phyloP scores from a whole-genome alignment of 2,113 vertebrate genomes.

The Parotia lawesii region DNA sequence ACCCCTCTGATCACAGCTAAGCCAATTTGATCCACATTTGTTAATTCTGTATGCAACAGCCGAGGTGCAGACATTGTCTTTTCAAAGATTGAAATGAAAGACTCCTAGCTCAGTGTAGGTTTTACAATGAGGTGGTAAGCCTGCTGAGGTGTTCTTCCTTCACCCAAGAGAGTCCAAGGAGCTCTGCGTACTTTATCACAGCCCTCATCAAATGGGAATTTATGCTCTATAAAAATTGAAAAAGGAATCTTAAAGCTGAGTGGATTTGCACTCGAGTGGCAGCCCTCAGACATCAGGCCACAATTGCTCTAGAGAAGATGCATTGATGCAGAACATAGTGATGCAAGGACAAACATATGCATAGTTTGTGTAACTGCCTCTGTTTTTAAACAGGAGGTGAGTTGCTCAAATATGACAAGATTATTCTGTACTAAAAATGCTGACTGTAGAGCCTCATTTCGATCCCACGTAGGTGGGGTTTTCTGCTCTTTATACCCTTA shows the following conservation, averaged over 20 bases:
- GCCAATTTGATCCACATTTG: neutral
- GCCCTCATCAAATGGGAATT: neutral
- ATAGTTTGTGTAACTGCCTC: neutral
- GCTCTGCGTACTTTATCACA: neutral
- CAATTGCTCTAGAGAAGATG: neutral
- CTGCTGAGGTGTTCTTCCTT: neutral
- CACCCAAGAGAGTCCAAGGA: neutral
- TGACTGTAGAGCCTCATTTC: neutral
- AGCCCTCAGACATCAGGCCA: neutral
- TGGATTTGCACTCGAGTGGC: neutral
- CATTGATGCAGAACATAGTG: neutral
- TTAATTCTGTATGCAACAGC: neutral
- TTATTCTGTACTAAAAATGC: neutral
- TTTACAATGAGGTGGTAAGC: neutral
- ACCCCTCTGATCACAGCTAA: neutral
- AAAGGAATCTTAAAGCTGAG: neutral
- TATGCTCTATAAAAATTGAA: neutral
- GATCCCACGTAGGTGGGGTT: fast-evolving
- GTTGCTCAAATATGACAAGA: neutral
- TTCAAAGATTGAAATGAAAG: neutral
- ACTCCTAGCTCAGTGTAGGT: neutral
- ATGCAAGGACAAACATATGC: neutral
- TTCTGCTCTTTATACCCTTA: neutral
- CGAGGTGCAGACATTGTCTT: neutral
- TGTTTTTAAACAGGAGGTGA: neutral